These are phyloP conservation scores for Drosophila picticornis DNA, from an alignment of 2,888 invertebrate species.

Conservation along the genomic window DNA sequence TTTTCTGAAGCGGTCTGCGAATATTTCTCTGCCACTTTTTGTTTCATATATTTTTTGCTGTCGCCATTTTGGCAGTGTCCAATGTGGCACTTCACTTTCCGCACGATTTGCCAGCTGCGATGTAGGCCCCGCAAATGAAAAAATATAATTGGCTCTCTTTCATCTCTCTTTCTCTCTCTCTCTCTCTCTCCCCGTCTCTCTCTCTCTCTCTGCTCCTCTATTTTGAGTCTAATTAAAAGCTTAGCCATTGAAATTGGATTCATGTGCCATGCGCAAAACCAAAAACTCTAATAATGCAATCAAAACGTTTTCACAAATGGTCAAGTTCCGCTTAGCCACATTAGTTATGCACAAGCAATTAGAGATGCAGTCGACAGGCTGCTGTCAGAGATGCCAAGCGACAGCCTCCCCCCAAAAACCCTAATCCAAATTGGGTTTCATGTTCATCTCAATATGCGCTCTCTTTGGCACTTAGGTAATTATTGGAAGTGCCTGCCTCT, in stretches of 20 bases:
- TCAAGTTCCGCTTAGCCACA: constrained; percentile 29
- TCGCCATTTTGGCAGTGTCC: constrained; percentile 42
- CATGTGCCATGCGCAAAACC: constrained; percentile 2
- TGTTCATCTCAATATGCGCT: constrained; percentile 45
- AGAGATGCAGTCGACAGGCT: constrained; percentile 43
- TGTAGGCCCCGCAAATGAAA: constrained; percentile 61
- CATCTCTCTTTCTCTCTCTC: neutral
- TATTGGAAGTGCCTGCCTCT: constrained; percentile 51
- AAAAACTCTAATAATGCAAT: constrained; percentile 51
- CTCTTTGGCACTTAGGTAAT: constrained; percentile 59
- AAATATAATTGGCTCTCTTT: constrained; percentile 65
- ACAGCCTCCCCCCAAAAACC: neutral
- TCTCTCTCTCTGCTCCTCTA: neutral
- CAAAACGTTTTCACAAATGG: constrained; percentile 25
- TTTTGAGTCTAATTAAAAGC: constrained; percentile 59
- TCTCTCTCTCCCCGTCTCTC: constrained; percentile 1
- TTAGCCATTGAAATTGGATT: constrained; percentile 61
- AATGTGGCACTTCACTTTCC: constrained; percentile 37
- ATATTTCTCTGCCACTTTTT: constrained; percentile 38
- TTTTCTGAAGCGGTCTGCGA: constrained; percentile 32
- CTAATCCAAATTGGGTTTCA: neutral
- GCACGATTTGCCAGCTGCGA: constrained; percentile 52
- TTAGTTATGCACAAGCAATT: constrained; percentile 61
- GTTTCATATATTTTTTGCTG: constrained; percentile 22
- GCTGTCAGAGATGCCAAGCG: constrained; percentile 8